Evolutionary conservation across 2,113 vertebrate genomes (phyloP).

Genomic region (Oxyruncus cristatus): DNA sequence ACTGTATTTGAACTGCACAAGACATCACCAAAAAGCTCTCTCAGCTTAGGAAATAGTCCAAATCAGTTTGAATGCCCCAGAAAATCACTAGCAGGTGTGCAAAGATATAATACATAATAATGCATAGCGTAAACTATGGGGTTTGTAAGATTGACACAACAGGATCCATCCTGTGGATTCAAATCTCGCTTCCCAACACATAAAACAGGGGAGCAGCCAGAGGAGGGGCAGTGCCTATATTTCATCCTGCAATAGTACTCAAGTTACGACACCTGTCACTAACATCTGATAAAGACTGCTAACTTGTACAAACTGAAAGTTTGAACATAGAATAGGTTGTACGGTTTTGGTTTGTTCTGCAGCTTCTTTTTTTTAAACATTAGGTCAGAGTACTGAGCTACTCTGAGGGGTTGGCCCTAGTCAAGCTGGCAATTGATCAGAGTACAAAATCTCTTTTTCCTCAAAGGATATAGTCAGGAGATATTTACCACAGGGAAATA

Average conservation of each 20-base stretch:
- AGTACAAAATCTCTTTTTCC: not conserved
- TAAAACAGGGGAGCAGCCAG: not conserved
- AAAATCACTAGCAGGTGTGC: not conserved
- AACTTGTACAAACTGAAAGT: not conserved
- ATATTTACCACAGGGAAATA: not conserved
- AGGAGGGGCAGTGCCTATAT: not conserved
- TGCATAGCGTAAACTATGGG: not conserved
- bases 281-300: not conserved
- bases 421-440: not conserved
- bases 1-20: not conserved
- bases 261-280: not conserved
- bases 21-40: not conserved
- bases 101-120: not conserved
- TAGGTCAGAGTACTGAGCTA: not conserved
- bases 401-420: not conserved
- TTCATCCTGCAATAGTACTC: not conserved
- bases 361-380: not conserved
- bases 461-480: not conserved
- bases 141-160: not conserved
- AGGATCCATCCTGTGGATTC: not conserved
- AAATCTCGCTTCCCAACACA: not conserved
- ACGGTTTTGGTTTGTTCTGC: not conserved
- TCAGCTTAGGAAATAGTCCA: not conserved
- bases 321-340: not conserved
- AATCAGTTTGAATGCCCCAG: not conserved